Conservation (phyloP, 2,888 invertebrate species). For the Liopterus haemorrhoidalis region DNA sequence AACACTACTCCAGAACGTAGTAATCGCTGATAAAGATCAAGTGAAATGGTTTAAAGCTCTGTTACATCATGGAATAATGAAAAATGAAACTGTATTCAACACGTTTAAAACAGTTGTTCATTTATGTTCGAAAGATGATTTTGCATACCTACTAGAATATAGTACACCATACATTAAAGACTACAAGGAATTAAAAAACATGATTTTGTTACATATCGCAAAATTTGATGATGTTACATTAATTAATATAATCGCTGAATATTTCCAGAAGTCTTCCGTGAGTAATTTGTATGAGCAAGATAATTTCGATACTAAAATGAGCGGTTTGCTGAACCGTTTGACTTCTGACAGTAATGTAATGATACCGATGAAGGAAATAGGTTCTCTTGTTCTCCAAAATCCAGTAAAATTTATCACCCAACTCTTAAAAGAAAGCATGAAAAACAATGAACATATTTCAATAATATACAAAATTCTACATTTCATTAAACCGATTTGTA, state of each 20-base stretch:
- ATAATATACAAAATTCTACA: constrained; percentile 13
- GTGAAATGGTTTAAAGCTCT: constrained; percentile 16
- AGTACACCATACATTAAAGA: constrained; percentile 5
- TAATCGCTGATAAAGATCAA: constrained; percentile 11
- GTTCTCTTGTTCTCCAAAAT: constrained; percentile 15
- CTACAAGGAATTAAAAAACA: constrained; percentile 9
- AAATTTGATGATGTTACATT: neutral
- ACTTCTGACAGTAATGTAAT: constrained; percentile 2
- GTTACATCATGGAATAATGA: constrained; percentile 9
- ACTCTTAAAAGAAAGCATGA: constrained; percentile 15
- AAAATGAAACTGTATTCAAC: constrained; percentile 12
- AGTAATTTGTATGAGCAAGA: constrained; percentile 14
- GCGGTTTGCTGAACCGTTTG: constrained; percentile 15
- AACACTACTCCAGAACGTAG: constrained; percentile 14
- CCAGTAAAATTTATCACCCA: constrained; percentile 16
- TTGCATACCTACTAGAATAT: constrained; percentile 8
- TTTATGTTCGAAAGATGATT: constrained; percentile 13
- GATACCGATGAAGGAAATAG: constrained; percentile 16
- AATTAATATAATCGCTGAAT: constrained; percentile 12
- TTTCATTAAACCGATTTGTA: constrained; percentile 14
- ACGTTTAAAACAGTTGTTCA: constrained; percentile 14
- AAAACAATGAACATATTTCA: constrained; percentile 14
- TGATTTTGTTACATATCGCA: constrained; percentile 6
- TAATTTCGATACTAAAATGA: constrained; percentile 11
- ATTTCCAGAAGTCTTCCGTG: constrained; percentile 11